phyloP scores from a whole-genome alignment of 2,113 vertebrate genomes.

The Phalacrocorax pelagicus region DNA sequence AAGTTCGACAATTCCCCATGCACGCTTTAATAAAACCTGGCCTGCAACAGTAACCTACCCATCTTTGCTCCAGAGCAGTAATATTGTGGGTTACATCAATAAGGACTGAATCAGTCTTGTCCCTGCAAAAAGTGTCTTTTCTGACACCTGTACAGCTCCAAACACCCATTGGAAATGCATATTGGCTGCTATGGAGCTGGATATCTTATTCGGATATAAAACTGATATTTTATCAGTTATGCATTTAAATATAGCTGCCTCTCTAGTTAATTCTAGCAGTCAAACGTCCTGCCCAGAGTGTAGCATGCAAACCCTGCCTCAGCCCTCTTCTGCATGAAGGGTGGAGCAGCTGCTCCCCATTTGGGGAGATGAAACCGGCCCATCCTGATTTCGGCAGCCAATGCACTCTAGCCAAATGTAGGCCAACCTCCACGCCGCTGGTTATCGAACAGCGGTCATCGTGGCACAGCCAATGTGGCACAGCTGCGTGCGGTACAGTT shows the following conservation, averaged over 20 bases:
- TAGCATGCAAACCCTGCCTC: background rate
- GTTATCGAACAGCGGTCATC: background rate
- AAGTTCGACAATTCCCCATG: background rate
- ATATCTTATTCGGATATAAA: background rate
- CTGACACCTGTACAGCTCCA: background rate
- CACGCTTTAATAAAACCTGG: background rate
- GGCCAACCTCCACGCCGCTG: background rate
- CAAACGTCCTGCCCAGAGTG: background rate
- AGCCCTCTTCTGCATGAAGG: background rate
- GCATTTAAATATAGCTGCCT: background rate
- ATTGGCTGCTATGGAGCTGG: background rate
- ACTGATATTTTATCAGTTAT: background rate
- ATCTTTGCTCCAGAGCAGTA: background rate
- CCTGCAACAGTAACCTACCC: background rate
- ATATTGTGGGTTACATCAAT: background rate
- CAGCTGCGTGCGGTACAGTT: background rate
- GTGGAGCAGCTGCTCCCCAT: background rate
- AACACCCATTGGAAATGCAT: background rate
- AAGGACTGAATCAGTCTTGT: background rate
- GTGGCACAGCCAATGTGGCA: background rate
- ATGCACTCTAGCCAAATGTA: background rate
- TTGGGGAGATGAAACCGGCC: accelerated
- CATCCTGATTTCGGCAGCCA: background rate
- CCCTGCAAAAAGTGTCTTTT: background rate
- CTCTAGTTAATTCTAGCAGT: background rate